These are phyloP conservation scores for Glareola pratincola DNA, from an alignment of 2,113 vertebrate species.

Conservation along the genomic window DNA sequence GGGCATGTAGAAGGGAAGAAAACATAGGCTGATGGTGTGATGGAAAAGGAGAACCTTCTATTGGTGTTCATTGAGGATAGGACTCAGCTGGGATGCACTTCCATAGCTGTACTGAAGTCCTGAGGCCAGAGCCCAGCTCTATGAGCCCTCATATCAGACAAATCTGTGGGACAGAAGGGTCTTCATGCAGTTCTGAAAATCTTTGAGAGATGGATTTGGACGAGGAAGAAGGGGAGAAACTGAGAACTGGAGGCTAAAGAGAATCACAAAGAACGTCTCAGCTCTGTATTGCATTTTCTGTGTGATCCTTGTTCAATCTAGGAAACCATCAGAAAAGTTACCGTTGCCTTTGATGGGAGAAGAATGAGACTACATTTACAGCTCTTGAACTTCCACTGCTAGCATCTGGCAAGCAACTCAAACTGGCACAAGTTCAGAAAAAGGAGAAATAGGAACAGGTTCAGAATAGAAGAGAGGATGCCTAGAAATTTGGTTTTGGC, in stretches of 20 bases:
- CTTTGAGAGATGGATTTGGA: background rate
- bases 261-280: background rate
- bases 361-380: background rate
- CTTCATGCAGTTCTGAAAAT: background rate
- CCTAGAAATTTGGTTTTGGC: background rate
- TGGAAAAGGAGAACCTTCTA: background rate
- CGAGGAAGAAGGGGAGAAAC: background rate
- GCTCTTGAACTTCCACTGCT: background rate
- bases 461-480: background rate
- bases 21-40: background rate
- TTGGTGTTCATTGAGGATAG: background rate
- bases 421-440: background rate
- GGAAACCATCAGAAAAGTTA: background rate
- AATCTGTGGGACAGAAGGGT: background rate
- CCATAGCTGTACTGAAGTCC: background rate
- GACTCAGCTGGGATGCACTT: background rate
- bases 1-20: background rate
- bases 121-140: background rate
- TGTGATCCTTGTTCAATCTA: background rate
- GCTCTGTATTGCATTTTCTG: background rate
- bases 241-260: background rate
- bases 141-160: background rate
- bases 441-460: background rate
- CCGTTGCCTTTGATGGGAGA: background rate
- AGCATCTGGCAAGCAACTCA: background rate